phyloP scores from a whole-genome alignment of 2,113 vertebrate genomes.

The Seriola dumerili region DNA sequence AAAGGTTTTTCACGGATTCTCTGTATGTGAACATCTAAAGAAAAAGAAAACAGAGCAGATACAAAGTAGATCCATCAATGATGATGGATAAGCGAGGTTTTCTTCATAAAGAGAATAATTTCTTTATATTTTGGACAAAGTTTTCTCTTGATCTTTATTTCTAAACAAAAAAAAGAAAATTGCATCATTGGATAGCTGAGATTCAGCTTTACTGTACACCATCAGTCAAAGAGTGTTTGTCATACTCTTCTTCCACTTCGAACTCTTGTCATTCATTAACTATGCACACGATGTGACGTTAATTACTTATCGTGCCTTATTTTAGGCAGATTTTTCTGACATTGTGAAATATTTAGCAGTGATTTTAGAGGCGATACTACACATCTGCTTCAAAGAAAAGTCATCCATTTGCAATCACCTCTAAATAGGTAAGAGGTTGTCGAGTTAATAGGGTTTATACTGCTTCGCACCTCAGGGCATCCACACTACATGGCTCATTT shows the following conservation, averaged over 20 bases:
- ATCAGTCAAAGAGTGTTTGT: not conserved
- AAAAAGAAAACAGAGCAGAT: conserved; percentile 6
- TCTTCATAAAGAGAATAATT: not conserved
- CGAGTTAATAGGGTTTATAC: not conserved
- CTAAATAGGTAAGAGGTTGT: conserved; percentile 5
- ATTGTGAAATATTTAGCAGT: not conserved
- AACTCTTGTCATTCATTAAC: no score
- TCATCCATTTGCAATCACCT: not conserved
- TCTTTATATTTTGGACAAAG: conserved; percentile 14
- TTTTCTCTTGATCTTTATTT: conserved; percentile 4
- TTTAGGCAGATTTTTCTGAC: not conserved
- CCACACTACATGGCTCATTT: not conserved
- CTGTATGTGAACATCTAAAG: conserved; percentile 5
- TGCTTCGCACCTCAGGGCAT: not conserved
- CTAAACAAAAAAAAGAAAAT: conserved; percentile 1
- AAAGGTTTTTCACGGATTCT: conserved; percentile 5
- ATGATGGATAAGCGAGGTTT: conserved; percentile 14
- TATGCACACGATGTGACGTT: no score
- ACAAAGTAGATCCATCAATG: not conserved
- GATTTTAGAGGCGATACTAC: not conserved
- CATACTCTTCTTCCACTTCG: no score
- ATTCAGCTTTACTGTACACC: not conserved
- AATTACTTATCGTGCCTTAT: not conserved
- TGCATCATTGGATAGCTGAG: no score
- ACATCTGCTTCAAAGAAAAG: not conserved